Evolutionary conservation across 2,888 invertebrate species (phyloP).

Genomic region (Dryobotodes eremita): DNA sequence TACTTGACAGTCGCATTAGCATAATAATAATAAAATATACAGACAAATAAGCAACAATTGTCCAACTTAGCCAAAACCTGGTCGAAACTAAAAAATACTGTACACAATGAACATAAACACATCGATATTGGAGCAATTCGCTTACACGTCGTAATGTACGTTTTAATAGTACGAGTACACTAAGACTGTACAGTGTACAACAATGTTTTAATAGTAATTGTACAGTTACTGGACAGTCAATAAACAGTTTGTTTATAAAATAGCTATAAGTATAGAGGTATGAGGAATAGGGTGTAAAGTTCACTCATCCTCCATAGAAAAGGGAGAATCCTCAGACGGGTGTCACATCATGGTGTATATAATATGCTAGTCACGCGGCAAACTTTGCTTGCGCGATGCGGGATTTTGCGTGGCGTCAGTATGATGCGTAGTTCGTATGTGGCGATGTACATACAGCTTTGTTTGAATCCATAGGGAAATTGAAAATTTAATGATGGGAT

Average conservation of each 20-base stretch:
- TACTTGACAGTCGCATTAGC: too few relatives aligned
- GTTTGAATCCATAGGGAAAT: background rate
- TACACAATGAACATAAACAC: conserved; percentile 31
- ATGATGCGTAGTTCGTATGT: too few relatives aligned
- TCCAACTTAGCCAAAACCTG: background rate
- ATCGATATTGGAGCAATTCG: conserved; percentile 36
- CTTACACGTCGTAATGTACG: conserved; percentile 23
- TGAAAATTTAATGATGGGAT: background rate
- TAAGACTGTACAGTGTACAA: conserved; percentile 12
- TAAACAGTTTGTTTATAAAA: background rate
- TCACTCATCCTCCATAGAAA: too few relatives aligned
- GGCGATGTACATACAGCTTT: background rate
- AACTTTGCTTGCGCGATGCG: too few relatives aligned
- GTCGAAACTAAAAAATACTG: conserved; percentile 33
- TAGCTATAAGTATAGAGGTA: too few relatives aligned
- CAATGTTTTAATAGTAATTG: conserved; percentile 45
- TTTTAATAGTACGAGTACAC: conserved; percentile 36
- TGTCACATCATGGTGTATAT: too few relatives aligned
- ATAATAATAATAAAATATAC: too few relatives aligned
- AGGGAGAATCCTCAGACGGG: too few relatives aligned
- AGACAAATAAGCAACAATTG: conserved; percentile 50
- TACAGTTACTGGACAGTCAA: conserved; percentile 16
- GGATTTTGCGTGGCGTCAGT: too few relatives aligned
- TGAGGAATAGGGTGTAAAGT: too few relatives aligned
- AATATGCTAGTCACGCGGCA: too few relatives aligned